Conservation (phyloP, 2,888 invertebrate genomes). For the Phalera bucephala region DNA sequence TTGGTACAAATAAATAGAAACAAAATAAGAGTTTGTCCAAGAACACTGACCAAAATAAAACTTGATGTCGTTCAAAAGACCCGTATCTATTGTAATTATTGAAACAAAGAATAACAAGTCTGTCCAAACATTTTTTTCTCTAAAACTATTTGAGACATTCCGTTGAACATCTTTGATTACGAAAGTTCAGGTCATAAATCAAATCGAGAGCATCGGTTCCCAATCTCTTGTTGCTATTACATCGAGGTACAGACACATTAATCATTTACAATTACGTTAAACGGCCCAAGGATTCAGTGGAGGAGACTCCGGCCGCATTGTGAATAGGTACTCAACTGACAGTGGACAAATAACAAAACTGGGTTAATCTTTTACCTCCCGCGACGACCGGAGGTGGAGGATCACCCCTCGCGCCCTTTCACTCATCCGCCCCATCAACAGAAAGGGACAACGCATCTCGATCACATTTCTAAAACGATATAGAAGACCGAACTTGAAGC, state of each 20-base stretch:
- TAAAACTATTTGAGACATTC: conserved; percentile 27
- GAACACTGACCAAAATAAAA: too few species aligned
- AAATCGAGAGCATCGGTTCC: conserved; percentile 62
- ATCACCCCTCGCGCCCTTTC: conserved; percentile 64
- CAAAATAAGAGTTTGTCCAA: too few species aligned
- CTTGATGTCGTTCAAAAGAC: not conserved
- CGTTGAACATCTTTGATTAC: conserved; percentile 42
- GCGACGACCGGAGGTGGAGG: conserved; percentile 64
- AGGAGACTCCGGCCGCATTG: conserved; percentile 76
- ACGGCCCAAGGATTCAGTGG: conserved; percentile 71
- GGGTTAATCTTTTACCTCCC: conserved; percentile 83
- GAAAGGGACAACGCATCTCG: conserved; percentile 57
- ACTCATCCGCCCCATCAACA: conserved; percentile 53
- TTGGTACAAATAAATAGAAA: too few species aligned
- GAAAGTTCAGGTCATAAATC: conserved; percentile 62
- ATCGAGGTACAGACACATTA: conserved; percentile 71
- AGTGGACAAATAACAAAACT: conserved; percentile 84
- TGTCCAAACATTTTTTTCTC: conserved; percentile 2
- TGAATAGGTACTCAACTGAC: conserved; percentile 82
- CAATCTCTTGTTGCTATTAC: conserved; percentile 70
- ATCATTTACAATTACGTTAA: conserved; percentile 82
- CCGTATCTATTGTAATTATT: not conserved
- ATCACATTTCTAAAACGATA: conserved; percentile 48
- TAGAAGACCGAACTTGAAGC: conserved; percentile 31
- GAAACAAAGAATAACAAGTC: not conserved